Base-by-base conservation (phyloP, 92 coral and sea anemone genomes). In the Palythoa grandis region DNA sequence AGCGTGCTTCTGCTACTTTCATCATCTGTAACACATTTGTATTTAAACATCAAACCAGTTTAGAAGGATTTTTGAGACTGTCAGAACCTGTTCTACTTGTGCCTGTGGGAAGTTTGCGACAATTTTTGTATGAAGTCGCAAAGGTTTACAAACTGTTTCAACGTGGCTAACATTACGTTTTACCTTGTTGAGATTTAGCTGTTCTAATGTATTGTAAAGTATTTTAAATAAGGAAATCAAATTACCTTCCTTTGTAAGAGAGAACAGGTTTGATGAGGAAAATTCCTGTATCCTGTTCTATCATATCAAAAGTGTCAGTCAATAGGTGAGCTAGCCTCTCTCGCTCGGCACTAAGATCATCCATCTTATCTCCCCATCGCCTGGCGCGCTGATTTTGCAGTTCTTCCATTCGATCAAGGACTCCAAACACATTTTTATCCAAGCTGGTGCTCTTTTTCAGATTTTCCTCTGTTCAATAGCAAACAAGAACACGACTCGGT, bases 241-340 rank as follows among this genome's bases (percentile, higher is more conserved):
- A 92, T 53, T 56, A 96, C 99, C 95, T 93, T 88, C 93, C 91
- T 52, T 89, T 86, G 58, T 91, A 86, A 43, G 99, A 96, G 65
- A 92, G 93, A 14, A 96, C 95, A 20, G 99, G 99, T 83, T 96
- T 96, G 63, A 96, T 96, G 20, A 96, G 97, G 88, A 96, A 96
- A 74, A 96, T 96, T 61, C 99, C 99, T 1, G 99, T 93, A 66
- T 92, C 91, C 35, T 90, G 92, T 39, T 96, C 99, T 67, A 96
- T 89, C 86, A 89, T 91, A 57, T 93, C 94, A 84, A 96, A 95
- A 54, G 92, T 91, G 35, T 92, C 89, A 67, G 94, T 96, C 77
- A 96, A 86, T 76, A 88, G 86, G 63, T 90, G 87, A 1, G 98
- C 98, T 1, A 96, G 92, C 58, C 88, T 66, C 56, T 88, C 93